phyloP scores from a whole-genome alignment of 2,113 vertebrate genomes.

The Upupa epops region DNA sequence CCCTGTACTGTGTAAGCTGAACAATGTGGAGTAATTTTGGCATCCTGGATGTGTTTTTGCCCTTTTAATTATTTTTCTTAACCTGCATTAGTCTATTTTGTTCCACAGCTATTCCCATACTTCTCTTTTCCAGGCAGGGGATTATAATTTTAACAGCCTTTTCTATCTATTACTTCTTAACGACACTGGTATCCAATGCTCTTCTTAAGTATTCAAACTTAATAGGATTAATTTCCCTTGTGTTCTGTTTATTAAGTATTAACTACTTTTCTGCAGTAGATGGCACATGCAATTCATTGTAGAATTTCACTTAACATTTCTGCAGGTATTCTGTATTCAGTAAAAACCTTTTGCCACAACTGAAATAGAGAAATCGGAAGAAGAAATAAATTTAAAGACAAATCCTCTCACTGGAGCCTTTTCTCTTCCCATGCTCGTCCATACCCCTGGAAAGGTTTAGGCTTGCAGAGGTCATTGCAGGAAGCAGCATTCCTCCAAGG shows the following conservation, averaged over 20 bases:
- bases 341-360: background rate
- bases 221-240: constrained; percentile 1
- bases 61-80: background rate
- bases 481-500: background rate
- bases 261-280: constrained; percentile 36
- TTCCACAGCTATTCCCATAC: background rate
- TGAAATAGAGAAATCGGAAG: background rate
- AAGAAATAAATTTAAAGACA: background rate
- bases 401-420: background rate
- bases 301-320: constrained; percentile 21
- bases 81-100: background rate
- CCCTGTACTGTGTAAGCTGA: background rate
- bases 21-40: background rate
- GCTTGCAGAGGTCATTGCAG: background rate
- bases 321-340: background rate
- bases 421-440: background rate
- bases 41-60: background rate
- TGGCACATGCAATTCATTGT: constrained; percentile 20
- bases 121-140: background rate
- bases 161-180: background rate
- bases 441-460: background rate
- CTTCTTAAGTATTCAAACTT: constrained; percentile 32
- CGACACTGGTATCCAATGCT: background rate
- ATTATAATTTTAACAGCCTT: background rate
- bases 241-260: constrained; percentile 44